Base-by-base conservation (phyloP, 2,797 vertebrate species). In the Enteromius fasciolatus region DNA sequence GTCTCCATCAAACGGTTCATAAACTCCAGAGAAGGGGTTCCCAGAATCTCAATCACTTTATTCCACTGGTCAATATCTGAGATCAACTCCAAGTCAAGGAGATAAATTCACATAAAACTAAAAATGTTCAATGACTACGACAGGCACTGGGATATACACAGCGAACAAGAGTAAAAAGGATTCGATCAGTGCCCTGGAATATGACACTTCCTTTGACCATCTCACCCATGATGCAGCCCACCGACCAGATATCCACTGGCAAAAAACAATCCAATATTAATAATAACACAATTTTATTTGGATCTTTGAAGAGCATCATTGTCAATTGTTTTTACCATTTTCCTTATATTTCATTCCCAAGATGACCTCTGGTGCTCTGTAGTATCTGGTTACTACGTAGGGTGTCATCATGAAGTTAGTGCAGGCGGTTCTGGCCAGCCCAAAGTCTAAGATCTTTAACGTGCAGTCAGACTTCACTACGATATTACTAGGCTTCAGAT, bases 321-420 rank as follows among this genome's bases (percentile, higher is more conserved):
- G 39, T 28, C 18, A 28, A 8, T 39, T 39, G 1, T 2, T 88
- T 94, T 95, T 90, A 99, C 97, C 98, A 4, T 99, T 99, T 90
- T 99, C 97, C 77, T 98, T 99, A 89, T 99, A 99, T 89, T 98
- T 97, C 97, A 99, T 99, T 36, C 97, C 98, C 86, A 99, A 93
- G 90, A 99, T 99, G 91, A 99, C 98, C 89, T 99, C 97, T 0
- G 98, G 98, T 0, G 97, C 98, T 31, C 97, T 94, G 91, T 99
- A 99, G 90, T 99, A 99, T 84, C 98, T 94, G 1, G 98, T 99
- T 86, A 99, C 98, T 86, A 99, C 98, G 0, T 99, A 99, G 0
- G 98, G 98, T 3, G 98, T 99, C 98, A 99, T 99, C 98, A 99
- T 99, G 87, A 99, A 99, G 92, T 98, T 99, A 83, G 98, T 99